Conservation (phyloP, 2,797 vertebrate genomes). For the Manis javanica region DNA sequence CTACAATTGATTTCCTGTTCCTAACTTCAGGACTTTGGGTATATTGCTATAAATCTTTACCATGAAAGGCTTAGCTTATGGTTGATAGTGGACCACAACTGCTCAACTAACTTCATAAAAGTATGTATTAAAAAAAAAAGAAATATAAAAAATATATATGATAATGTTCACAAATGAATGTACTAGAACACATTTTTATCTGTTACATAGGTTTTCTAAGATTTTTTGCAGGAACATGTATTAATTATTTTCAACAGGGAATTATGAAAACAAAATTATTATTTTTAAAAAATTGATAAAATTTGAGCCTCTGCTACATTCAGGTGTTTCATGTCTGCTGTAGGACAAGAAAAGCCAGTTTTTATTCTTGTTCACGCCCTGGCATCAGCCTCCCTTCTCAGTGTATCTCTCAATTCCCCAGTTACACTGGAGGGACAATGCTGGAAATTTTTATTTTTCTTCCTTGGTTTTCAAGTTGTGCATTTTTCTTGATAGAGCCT, state of each 20-base stretch:
- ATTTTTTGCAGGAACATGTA: background rate
- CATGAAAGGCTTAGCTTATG: background rate
- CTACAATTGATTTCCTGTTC: background rate
- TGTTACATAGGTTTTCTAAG: background rate
- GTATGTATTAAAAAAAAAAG: background rate
- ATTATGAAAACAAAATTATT: background rate
- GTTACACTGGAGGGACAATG: background rate
- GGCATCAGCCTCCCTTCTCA: background rate
- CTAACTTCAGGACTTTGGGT: background rate
- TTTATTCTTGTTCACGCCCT: background rate
- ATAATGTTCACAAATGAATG: background rate
- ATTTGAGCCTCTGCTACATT: background rate
- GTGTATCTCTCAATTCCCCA: background rate
- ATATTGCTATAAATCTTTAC: background rate
- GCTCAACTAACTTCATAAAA: background rate
- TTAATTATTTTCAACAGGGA: background rate
- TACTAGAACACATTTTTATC: background rate
- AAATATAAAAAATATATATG: background rate
- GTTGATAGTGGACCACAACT: background rate
- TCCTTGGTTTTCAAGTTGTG: background rate
- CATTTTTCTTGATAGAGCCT: slow-evolving; percentile 14
- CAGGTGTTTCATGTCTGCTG: background rate
- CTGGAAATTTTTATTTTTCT: background rate
- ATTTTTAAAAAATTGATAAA: background rate
- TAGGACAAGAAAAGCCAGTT: background rate